Evolutionary conservation across 2,113 vertebrate genomes (phyloP).

Genomic region (Ceyx margarethae): DNA sequence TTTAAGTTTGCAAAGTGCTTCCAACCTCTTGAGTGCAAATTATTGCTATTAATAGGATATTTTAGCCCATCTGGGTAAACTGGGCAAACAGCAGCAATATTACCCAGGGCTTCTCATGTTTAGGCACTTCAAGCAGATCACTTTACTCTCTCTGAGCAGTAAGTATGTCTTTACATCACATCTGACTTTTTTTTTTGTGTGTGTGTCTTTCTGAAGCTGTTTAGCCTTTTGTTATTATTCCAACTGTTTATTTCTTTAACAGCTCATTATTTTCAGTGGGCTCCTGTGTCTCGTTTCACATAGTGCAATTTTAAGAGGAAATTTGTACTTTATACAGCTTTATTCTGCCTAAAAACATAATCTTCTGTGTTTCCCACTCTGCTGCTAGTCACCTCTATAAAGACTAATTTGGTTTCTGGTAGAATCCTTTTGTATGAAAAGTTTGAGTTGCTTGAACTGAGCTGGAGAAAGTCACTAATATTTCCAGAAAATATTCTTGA

Average conservation of each 20-base stretch:
- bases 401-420: not conserved
- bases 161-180: not conserved
- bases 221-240: conserved; percentile 49
- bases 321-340: not conserved
- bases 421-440: not conserved
- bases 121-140: conserved; percentile 38
- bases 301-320: conserved; percentile 19
- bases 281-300: conserved; percentile 57
- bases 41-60: not conserved
- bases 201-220: not conserved
- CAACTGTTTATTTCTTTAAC: conserved; percentile 61
- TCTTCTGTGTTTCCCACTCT: not conserved
- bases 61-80: conserved; percentile 32
- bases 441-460: not conserved
- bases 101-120: conserved; percentile 28
- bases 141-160: not conserved
- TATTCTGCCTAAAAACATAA: conserved; percentile 7
- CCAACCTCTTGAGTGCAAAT: not conserved
- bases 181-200: not conserved
- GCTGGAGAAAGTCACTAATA: not conserved
- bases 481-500: not conserved
- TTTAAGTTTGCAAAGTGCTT: not conserved
- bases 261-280: conserved; percentile 59
- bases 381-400: not conserved
- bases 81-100: not conserved